Percentiles rank a stretch among this genome's conserved stretches.
Conservation (phyloP, 2,797 vertebrate genomes). For the Dendrocincla fuliginosa region DNA sequence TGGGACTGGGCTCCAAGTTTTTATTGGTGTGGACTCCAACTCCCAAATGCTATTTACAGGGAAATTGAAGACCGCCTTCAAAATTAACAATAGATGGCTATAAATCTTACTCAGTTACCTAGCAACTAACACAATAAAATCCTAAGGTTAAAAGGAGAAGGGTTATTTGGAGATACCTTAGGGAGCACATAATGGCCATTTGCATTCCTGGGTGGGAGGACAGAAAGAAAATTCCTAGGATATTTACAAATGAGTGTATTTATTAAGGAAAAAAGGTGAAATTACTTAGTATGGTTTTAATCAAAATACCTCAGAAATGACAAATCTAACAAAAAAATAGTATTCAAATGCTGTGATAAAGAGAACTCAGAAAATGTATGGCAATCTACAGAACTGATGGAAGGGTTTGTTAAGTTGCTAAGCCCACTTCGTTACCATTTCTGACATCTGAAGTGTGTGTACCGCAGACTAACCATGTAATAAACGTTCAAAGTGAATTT, state of each 20-base stretch:
- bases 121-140: constrained; percentile 79
- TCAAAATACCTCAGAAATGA: constrained; percentile 24
- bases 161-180: constrained; percentile 68
- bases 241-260: constrained; percentile 49
- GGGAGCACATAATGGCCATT: constrained; percentile 52
- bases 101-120: constrained; percentile 80
- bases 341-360: constrained; percentile 37
- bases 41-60: constrained; percentile 68
- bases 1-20: constrained; percentile 24
- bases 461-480: neutral
- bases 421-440: neutral
- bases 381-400: neutral
- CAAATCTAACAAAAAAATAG: neutral
- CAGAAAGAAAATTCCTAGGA: constrained; percentile 13
- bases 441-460: constrained; percentile 9
- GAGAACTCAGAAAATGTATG: neutral
- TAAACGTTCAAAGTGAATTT: neutral
- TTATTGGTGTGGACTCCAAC: constrained; percentile 66
- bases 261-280: constrained; percentile 21
- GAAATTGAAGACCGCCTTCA: constrained; percentile 71
- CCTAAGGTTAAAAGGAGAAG: constrained; percentile 70
- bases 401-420: neutral
- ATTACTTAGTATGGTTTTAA: constrained; percentile 24
- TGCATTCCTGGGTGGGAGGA: constrained; percentile 46
- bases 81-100: constrained; percentile 79